These are phyloP conservation scores for Loriculus beryllinus DNA, from an alignment of 2,797 vertebrate species.

Conservation along the genomic window DNA sequence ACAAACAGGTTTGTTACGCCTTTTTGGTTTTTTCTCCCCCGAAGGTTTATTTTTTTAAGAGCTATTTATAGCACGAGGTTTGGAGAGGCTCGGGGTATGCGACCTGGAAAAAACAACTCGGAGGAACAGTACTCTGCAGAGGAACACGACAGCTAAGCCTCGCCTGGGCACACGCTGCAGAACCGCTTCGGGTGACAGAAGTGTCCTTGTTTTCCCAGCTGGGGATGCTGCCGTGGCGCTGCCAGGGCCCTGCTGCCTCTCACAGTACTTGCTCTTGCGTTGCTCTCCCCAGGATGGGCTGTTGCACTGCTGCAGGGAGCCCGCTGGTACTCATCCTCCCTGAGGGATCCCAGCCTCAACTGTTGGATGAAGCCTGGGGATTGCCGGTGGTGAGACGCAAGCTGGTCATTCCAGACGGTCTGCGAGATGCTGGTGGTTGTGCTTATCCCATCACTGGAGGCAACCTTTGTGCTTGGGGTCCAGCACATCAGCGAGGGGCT, in stretches of 20 bases:
- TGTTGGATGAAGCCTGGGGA: neutral
- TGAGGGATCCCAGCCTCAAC: neutral
- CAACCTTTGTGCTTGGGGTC: neutral
- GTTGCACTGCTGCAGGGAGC: neutral
- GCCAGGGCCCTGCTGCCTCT: conserved; percentile 18
- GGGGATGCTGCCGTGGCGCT: neutral
- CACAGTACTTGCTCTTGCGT: neutral
- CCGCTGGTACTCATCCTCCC: neutral
- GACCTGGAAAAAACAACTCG: conserved; percentile 27
- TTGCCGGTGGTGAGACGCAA: neutral
- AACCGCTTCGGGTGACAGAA: conserved; percentile 29
- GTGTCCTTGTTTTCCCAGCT: conserved; percentile 40
- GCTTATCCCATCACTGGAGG: neutral
- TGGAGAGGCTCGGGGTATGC: conserved; percentile 26
- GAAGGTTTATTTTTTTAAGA: conserved; percentile 42
- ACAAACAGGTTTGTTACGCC: conserved; percentile 36
- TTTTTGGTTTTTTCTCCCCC: conserved; percentile 4
- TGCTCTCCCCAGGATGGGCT: neutral
- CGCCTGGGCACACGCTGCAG: conserved; percentile 9
- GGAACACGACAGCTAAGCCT: conserved; percentile 53
- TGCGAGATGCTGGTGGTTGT: fast-evolving
- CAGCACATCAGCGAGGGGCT: neutral
- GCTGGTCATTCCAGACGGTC: neutral
- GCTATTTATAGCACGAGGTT: conserved; percentile 60
- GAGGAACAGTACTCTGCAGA: conserved; percentile 44